These are phyloP conservation scores for Rhizoglyphus robini DNA, from an alignment of 1,140 invertebrate genomes.

Conservation along the genomic window DNA sequence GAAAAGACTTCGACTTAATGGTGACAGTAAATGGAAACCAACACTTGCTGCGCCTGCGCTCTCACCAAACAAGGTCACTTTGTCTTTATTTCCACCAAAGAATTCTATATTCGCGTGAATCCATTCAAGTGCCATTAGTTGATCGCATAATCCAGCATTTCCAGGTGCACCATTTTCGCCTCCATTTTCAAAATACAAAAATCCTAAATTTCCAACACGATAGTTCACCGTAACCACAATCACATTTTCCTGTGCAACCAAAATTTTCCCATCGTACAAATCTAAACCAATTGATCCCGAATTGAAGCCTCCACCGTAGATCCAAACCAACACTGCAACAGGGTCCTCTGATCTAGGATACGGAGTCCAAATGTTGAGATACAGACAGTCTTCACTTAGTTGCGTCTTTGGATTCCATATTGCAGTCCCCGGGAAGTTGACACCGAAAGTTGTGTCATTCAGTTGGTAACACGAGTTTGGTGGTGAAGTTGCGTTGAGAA, in stretches of 20 bases:
- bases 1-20: constrained; percentile 67
- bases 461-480: constrained; percentile 86
- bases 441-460: constrained; percentile 72
- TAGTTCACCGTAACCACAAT: constrained; percentile 92
- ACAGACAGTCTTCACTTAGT: constrained; percentile 85
- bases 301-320: constrained; percentile 92
- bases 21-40: constrained; percentile 77
- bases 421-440: constrained; percentile 68
- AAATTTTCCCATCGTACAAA: constrained; percentile 72
- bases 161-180: constrained; percentile 78
- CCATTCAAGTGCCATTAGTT: constrained; percentile 84
- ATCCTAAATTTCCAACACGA: constrained; percentile 80
- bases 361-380: constrained; percentile 74
- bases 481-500: constrained; percentile 53
- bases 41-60: constrained; percentile 88
- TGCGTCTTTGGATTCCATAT: constrained; percentile 87
- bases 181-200: constrained; percentile 62
- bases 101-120: constrained; percentile 78
- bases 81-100: constrained; percentile 87
- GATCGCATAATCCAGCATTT: constrained; percentile 86
- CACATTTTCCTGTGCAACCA: constrained; percentile 79
- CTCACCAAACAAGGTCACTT: constrained; percentile 90
- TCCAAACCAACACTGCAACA: constrained; percentile 82
- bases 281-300: constrained; percentile 62
- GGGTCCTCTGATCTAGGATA: constrained; percentile 36